phyloP scores from a whole-genome alignment of 2,113 vertebrate species.

The Microcebus murinus region DNA sequence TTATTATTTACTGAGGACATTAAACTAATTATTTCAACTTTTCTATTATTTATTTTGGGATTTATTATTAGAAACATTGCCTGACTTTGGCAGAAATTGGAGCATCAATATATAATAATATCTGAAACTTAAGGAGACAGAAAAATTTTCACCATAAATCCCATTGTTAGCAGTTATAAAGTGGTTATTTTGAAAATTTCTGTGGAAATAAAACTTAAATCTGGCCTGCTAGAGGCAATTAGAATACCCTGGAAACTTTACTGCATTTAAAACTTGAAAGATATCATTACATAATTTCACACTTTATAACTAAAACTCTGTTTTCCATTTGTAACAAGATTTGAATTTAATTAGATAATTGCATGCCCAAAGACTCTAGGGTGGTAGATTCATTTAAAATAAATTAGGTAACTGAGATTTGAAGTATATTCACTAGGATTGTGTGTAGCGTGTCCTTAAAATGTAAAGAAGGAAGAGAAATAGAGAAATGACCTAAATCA shows the following conservation, averaged over 20 bases:
- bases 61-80: not conserved
- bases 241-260: slow-evolving; percentile 16
- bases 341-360: slow-evolving; percentile 52
- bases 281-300: not conserved
- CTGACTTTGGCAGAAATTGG: not conserved
- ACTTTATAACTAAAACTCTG: not conserved
- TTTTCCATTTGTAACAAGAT: slow-evolving; percentile 37
- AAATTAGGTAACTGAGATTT: not conserved
- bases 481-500: not conserved
- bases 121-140: not conserved
- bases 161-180: not conserved
- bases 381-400: slow-evolving; percentile 2
- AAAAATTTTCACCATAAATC: not conserved
- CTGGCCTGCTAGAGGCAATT: not conserved
- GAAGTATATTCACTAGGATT: not conserved
- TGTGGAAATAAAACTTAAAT: not conserved
- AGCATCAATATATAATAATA: not conserved
- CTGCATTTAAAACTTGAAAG: not conserved
- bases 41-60: slow-evolving; percentile 26
- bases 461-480: not conserved
- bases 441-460: not conserved
- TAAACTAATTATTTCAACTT: slow-evolving; percentile 53
- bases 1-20: slow-evolving; percentile 59
- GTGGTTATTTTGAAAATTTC: not conserved
- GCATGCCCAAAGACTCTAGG: not conserved